Conservation (phyloP, 2,888 invertebrate species). For the Melitaea athalia region DNA sequence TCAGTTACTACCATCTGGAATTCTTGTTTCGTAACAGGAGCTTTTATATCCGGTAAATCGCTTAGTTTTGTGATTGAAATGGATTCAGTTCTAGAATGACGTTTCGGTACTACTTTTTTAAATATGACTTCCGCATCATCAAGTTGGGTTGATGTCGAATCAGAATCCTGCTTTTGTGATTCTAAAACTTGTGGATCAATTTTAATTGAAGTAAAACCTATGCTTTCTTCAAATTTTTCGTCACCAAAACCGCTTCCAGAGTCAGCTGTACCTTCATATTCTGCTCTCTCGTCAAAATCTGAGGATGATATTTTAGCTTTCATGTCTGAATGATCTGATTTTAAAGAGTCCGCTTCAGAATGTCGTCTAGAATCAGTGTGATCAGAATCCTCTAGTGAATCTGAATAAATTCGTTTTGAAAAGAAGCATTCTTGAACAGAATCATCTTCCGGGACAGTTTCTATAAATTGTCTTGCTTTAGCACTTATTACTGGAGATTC, state of each 20-base stretch:
- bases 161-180: conserved; percentile 67
- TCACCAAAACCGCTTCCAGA: conserved; percentile 79
- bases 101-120: conserved; percentile 74
- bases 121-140: conserved; percentile 66
- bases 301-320: conserved; percentile 77
- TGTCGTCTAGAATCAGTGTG: conserved; percentile 77
- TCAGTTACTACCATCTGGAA: conserved; percentile 77
- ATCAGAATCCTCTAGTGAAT: conserved; percentile 79
- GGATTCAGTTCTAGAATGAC: conserved; percentile 76
- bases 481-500: conserved; percentile 79
- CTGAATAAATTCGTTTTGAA: conserved; percentile 79
- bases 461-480: conserved; percentile 79
- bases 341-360: conserved; percentile 78
- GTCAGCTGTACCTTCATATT: conserved; percentile 75
- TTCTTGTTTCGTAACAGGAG: conserved; percentile 65
- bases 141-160: conserved; percentile 49
- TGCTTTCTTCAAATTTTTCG: conserved; percentile 77
- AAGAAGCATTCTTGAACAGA: conserved; percentile 81
- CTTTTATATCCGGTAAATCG: conserved; percentile 63
- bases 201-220: conserved; percentile 71
- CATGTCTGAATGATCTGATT: conserved; percentile 78
- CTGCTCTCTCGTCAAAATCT: conserved; percentile 77
- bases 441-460: conserved; percentile 81
- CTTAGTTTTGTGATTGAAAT: conserved; percentile 72
- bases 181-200: conserved; percentile 62